Evolutionary conservation across 2,113 vertebrate genomes (phyloP).

Genomic region (Shinisaurus crocodilurus): DNA sequence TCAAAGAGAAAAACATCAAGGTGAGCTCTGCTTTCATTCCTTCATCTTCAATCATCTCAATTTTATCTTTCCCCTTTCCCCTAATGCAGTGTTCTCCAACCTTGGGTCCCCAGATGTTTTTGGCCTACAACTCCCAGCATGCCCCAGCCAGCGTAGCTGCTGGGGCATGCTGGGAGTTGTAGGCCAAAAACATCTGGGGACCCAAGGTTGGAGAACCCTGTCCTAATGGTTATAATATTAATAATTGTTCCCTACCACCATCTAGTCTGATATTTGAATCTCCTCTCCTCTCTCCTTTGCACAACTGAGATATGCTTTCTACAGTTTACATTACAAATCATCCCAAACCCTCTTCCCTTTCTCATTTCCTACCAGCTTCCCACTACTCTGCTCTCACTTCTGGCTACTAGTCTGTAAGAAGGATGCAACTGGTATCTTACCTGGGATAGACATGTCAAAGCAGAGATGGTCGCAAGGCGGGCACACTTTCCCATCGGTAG

Average conservation of each 20-base stretch:
- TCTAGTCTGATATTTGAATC: conserved; percentile 30
- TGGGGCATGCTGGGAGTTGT: no score
- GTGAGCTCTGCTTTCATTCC: background rate
- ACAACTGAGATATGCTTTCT: background rate
- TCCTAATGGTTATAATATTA: background rate
- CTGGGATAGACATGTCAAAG: conserved; percentile 56
- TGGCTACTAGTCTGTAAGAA: background rate
- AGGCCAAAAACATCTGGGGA: no score
- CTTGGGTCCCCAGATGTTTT: no score
- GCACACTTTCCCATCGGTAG: background rate
- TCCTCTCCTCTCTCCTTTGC: background rate
- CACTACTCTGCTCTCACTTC: background rate
- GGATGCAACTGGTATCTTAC: conserved; percentile 67
- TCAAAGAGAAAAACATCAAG: conserved; percentile 50
- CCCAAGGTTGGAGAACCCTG: no score
- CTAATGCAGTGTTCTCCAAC: no score
- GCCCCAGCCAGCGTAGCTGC: no score
- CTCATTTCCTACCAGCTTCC: background rate
- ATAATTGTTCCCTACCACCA: background rate
- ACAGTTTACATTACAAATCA: background rate
- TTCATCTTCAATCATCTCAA: background rate
- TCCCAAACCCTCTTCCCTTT: background rate
- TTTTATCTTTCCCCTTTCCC: background rate
- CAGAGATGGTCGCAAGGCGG: conserved; percentile 7
- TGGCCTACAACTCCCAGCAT: no score